Conservation (phyloP, 2,888 invertebrate genomes). For the Idaea biselata region DNA sequence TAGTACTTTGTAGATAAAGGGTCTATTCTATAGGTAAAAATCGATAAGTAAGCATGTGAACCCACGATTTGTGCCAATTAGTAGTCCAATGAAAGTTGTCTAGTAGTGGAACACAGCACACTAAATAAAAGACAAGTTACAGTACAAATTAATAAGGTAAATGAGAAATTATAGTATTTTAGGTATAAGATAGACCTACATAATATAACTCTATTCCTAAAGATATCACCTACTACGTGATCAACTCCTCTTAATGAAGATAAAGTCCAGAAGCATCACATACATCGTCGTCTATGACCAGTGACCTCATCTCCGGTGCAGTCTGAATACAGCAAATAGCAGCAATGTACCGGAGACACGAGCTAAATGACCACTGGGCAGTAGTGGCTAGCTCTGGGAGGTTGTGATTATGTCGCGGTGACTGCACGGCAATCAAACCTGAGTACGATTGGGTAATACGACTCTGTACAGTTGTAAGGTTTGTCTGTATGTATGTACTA, state of each 20-base stretch:
- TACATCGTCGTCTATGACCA: background rate
- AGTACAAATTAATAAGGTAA: too few species aligned
- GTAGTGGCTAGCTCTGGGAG: background rate
- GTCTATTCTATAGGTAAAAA: too few species aligned
- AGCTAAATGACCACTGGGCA: background rate
- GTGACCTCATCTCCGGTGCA: background rate
- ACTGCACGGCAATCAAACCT: background rate
- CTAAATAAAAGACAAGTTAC: too few species aligned
- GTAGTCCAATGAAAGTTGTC: too few species aligned
- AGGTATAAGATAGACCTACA: background rate
- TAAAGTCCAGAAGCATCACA: background rate
- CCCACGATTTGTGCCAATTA: too few species aligned
- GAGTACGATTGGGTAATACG: background rate
- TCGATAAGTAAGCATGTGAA: too few species aligned
- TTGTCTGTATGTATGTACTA: background rate
- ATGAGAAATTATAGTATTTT: too few species aligned
- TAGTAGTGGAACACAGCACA: too few species aligned
- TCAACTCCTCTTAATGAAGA: background rate
- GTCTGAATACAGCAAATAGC: background rate
- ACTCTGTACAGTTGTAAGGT: background rate
- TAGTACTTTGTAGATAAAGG: too few species aligned
- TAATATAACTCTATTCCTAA: too few species aligned
- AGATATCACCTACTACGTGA: background rate
- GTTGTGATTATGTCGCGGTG: background rate
- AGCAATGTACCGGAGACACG: background rate